Conservation (phyloP, 2,797 vertebrate genomes). For the Holocentrus rufus region DNA sequence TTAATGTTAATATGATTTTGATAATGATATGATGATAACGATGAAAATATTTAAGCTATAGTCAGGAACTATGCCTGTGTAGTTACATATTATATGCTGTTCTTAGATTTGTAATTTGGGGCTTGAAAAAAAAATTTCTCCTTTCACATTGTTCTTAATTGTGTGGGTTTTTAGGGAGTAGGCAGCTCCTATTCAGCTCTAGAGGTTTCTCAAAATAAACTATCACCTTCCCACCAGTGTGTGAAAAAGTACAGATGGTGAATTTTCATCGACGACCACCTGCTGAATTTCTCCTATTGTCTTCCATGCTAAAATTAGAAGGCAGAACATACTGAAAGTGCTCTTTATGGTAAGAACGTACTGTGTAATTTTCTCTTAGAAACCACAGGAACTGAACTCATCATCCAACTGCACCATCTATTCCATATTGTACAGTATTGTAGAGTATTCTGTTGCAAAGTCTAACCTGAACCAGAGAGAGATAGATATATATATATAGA, state of each 20-base stretch:
- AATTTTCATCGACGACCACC: conserved; percentile 70
- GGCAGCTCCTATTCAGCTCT: conserved; percentile 68
- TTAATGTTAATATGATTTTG: too few relatives aligned
- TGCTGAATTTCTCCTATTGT: conserved; percentile 77
- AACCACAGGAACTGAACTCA: conserved; percentile 38
- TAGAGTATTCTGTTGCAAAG: neutral
- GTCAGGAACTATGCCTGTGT: too few relatives aligned
- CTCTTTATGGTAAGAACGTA: conserved; percentile 73
- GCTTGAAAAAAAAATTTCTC: too few relatives aligned
- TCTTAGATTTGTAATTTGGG: too few relatives aligned
- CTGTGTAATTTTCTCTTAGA: conserved; percentile 68
- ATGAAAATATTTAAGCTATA: too few relatives aligned
- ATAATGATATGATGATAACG: too few relatives aligned
- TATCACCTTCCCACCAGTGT: conserved; percentile 71
- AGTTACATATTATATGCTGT: too few relatives aligned
- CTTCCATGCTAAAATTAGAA: conserved; percentile 77
- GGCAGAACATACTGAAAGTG: conserved; percentile 72
- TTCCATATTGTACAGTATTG: too few relatives aligned
- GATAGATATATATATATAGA: too few relatives aligned
- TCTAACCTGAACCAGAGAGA: conserved; percentile 46
- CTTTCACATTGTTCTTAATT: too few relatives aligned
- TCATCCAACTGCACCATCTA: too few relatives aligned
- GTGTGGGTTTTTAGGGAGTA: conserved; percentile 62
- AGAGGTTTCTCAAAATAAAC: conserved; percentile 76
- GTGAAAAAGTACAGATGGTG: conserved; percentile 76